Base-by-base conservation (phyloP, 2,797 vertebrate genomes). In the Ispidina picta region DNA sequence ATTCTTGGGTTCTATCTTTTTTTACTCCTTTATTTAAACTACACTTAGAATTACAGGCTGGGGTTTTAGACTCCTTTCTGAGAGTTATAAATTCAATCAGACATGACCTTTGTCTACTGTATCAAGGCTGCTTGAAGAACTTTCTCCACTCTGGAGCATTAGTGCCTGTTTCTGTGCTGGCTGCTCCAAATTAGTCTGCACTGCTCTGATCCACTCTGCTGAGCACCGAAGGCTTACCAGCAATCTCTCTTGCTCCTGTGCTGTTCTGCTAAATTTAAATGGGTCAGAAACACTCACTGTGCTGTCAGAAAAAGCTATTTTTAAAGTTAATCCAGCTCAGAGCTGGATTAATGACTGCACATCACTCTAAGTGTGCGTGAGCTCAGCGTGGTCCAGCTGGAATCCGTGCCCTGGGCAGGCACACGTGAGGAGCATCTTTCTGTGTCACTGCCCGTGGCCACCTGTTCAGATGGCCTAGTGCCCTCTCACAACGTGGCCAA, bases 261-360 rank as follows among this genome's bases (percentile, higher is more conserved):
- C 62, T 58, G 43, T 65, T 94, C 81, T 88, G 72, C 62, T 94
- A 92, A 77, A 94, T 96, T 92, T 92, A 96, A 95, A 85, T 95
- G 69, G 95, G 94, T 95, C 94, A 96, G 82, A 90, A 94, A 92
- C 75, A 77, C 94, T 94, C 84, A 68, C 55, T 69, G 71, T 77
- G 79, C 84, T 92, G 94, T 72, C 86, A 94, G 88, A 37, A 85
- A 89, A 83, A 94, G 92, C 92, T 96, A 95, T 96, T 95, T 96
- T 95, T 96, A 94, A 94, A 88, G 72, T 93, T 95, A 96, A 95
- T 95, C 29, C 92, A 87, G 88, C 86, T 96, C 89, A 89, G 82
- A 87, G 62, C 55, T 71, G 89, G 94, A 96, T 97, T 96, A 95
- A 84, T 39, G 62, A 92, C 70, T 5, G 8, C 70, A 87, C 80